A percentile compares a stretch with the other conserved stretches of the same genome.
phyloP scores from a whole-genome alignment of 2,797 vertebrate genomes.

The Centroberyx gerrardi region DNA sequence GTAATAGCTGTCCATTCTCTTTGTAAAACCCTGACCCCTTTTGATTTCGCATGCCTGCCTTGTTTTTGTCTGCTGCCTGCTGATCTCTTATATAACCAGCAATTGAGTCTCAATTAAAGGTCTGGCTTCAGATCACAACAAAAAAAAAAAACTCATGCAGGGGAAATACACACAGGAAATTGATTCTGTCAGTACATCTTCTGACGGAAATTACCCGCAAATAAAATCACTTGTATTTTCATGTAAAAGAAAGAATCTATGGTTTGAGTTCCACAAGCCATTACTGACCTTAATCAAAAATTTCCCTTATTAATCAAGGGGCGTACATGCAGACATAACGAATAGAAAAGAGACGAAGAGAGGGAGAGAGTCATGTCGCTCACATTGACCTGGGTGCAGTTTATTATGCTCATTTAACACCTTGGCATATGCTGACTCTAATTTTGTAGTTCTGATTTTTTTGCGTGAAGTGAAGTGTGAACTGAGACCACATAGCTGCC shows the following conservation, averaged over 20 bases:
- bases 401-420: slow-evolving; percentile 13
- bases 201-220: too few relatives aligned
- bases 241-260: too few relatives aligned
- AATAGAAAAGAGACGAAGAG: not conserved
- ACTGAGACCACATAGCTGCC: slow-evolving; percentile 9
- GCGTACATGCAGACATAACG: too few relatives aligned
- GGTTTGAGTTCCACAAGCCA: not conserved
- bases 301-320: too few relatives aligned
- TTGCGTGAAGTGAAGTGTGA: slow-evolving; percentile 26
- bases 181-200: not conserved
- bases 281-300: not conserved
- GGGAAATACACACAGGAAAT: not conserved
- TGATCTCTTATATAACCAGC: not conserved
- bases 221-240: too few relatives aligned
- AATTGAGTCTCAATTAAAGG: not conserved
- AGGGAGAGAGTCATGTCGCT: not conserved
- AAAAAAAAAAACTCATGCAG: slow-evolving; percentile 5
- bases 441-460: slow-evolving; percentile 24
- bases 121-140: not conserved
- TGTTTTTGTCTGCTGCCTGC: not conserved
- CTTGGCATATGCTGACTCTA: slow-evolving; percentile 6
- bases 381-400: not conserved
- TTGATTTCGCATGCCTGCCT: not conserved
- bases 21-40: not conserved
- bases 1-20: not conserved